Evolutionary conservation across 2,888 invertebrate genomes (phyloP), one percentile per base, ranked within the genome.

Genomic region (Trimorus sp.): DNA sequence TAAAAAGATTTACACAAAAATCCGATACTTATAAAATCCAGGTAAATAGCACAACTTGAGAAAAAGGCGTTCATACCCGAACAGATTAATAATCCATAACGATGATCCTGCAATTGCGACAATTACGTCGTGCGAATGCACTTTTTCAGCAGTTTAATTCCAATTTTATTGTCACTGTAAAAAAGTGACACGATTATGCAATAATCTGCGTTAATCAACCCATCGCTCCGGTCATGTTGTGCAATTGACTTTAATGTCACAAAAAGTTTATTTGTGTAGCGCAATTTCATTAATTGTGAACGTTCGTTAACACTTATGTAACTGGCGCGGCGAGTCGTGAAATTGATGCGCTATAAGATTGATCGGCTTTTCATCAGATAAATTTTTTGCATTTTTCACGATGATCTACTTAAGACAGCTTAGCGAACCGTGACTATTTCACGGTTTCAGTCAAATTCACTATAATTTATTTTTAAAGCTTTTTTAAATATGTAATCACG

Each of bases 191-290:
- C 40, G 16, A 75, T 75, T 75, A 66, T 48, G 75, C 75, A 75
- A 75, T 54, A 59, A 59, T 51, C 26, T 14, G 42, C 54, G 14
- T 38, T 60, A 62, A 75, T 68, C 26, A 16, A 48, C 42, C 5
- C 42, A 68, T 60, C 60, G 48, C 40, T 66, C 58, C 45, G 65
- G 48, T 42, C 56, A 48, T 15, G 62, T 75, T 75, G 59, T 60
- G 66, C 75, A 68, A 76, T 56, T 62, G 56, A 38, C 26, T 75
- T 63, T 69, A 63, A 76, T 49, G 53, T 11, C 36, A 58, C 51
- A 62, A 76, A 76, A 76, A 76, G 37, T 63, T 36, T 76, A 76
- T 76, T 76, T 69, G 54, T 76, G 58, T 68, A 76, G 60, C 7
- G 9, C 38, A 48, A 48, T 60, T 66, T 60, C 62, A 68, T 76